Percentiles rank a stretch among this genome's conserved stretches.
Conservation (phyloP, 2,888 invertebrate genomes). For the Spisula solida region DNA sequence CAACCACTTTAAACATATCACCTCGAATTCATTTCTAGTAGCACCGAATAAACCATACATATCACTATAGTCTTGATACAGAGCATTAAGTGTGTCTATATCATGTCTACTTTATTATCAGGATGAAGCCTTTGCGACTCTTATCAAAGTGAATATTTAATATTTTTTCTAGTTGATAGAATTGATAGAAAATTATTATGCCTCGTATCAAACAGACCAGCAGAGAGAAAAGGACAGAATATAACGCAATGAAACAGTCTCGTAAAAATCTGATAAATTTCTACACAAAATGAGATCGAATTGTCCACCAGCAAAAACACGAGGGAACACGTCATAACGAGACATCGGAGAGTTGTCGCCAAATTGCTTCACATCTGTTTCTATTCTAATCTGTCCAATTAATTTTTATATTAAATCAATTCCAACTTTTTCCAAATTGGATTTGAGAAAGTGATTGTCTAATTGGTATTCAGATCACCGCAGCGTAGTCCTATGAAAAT, state of each 20-base stretch:
- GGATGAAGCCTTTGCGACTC: neutral
- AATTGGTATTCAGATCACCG: too few species aligned
- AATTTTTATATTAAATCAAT: conserved; percentile 11
- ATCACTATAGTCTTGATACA: neutral
- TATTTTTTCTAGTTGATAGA: neutral
- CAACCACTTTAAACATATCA: too few species aligned
- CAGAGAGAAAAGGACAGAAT: neutral
- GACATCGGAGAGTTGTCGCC: neutral
- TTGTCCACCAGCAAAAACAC: neutral
- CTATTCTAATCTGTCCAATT: neutral
- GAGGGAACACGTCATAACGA: neutral
- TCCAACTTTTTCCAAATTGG: neutral
- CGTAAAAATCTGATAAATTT: neutral
- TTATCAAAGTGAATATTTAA: neutral
- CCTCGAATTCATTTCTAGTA: too few species aligned
- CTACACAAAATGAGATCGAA: neutral
- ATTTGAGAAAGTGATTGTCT: too few species aligned
- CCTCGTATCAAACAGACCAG: neutral
- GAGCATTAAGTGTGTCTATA: neutral
- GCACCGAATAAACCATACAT: neutral
- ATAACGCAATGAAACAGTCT: neutral
- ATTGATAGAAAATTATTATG: neutral
- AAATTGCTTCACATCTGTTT: neutral
- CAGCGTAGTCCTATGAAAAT: too few species aligned
- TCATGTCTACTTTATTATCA: neutral